Evolutionary conservation across 2,888 invertebrate species (phyloP).

Genomic region (Actias luna): DNA sequence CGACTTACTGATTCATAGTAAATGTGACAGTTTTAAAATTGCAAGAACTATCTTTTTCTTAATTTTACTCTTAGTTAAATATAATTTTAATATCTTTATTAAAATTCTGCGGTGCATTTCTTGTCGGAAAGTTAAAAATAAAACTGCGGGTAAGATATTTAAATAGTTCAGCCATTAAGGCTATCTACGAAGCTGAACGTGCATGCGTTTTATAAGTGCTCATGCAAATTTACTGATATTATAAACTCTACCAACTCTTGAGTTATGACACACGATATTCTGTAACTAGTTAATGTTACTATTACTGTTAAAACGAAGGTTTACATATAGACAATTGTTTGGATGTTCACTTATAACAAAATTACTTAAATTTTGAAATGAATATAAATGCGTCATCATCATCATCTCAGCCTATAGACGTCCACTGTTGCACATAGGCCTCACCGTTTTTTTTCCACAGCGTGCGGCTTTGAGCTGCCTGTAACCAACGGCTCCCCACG

Average conservation of each 20-base stretch:
- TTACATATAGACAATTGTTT: too few relatives aligned
- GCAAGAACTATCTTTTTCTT: slow-evolving; percentile 20
- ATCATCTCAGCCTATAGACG: too few relatives aligned
- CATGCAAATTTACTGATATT: slow-evolving; percentile 58
- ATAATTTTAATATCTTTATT: slow-evolving; percentile 37
- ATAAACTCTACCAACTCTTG: slow-evolving; percentile 47
- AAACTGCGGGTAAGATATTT: slow-evolving; percentile 58
- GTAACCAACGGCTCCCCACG: too few relatives aligned
- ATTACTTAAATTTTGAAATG: too few relatives aligned
- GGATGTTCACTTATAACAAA: too few relatives aligned
- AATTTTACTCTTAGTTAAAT: slow-evolving; percentile 27
- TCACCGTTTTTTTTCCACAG: too few relatives aligned
- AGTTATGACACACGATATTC: slow-evolving; percentile 34
- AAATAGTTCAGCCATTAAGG: slow-evolving; percentile 66
- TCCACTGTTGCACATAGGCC: too few relatives aligned
- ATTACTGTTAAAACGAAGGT: background rate
- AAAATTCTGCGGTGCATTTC: slow-evolving; percentile 38
- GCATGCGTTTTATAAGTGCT: slow-evolving; percentile 46
- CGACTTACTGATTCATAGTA: too few relatives aligned
- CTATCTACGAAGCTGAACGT: slow-evolving; percentile 44
- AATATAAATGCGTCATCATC: too few relatives aligned
- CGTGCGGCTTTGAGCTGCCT: too few relatives aligned
- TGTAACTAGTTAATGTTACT: slow-evolving; percentile 27
- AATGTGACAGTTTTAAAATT: too few relatives aligned
- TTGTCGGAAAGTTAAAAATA: slow-evolving; percentile 58